phyloP scores from a whole-genome alignment of 2,888 invertebrate genomes.

The Dysmachus trigonus region DNA sequence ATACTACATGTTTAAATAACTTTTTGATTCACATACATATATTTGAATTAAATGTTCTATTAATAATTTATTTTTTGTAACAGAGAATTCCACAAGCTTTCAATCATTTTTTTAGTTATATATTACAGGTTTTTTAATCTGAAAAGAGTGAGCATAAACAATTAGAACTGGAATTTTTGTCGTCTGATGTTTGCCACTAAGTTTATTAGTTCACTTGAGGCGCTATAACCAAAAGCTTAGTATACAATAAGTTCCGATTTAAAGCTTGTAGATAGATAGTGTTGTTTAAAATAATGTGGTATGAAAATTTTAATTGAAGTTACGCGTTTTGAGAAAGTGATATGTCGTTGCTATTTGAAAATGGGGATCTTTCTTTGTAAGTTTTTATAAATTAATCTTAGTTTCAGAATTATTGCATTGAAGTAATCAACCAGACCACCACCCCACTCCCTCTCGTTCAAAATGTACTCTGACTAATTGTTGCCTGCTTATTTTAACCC shows the following conservation, averaged over 20 bases:
- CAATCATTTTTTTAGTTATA: neutral
- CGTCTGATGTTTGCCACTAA: neutral
- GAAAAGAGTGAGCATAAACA: neutral
- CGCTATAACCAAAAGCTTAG: neutral
- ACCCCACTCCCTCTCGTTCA: too few species aligned
- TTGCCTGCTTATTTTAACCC: too few species aligned
- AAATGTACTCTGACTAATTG: too few species aligned
- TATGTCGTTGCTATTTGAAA: too few species aligned
- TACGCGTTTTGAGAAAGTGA: too few species aligned
- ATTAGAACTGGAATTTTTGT: neutral
- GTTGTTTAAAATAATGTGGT: too few species aligned
- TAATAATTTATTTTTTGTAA: neutral
- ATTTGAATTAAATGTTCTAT: neutral
- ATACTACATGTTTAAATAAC: neutral
- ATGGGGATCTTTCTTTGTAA: too few species aligned
- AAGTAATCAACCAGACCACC: too few species aligned
- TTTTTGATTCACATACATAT: neutral
- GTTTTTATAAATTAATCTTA: too few species aligned
- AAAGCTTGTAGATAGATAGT: too few species aligned
- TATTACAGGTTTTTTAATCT: neutral
- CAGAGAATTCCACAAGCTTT: neutral
- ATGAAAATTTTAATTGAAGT: too few species aligned
- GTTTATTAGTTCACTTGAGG: neutral
- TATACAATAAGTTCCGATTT: neutral
- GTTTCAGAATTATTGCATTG: too few species aligned